Conservation (phyloP, 2,888 invertebrate species). For the Bombyx huttoni region DNA sequence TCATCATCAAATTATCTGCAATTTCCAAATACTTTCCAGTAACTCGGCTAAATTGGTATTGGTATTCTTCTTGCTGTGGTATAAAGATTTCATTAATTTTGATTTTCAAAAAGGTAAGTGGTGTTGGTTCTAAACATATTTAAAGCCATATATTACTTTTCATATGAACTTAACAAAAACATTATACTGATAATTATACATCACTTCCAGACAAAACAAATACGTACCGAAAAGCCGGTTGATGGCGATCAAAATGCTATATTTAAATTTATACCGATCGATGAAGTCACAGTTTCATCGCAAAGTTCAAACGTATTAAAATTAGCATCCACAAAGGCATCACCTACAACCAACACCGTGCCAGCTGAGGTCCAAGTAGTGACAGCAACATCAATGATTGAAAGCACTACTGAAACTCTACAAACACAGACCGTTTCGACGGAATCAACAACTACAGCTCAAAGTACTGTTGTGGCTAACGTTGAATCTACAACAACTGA, state of each 20-base stretch:
- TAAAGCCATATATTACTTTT: slow-evolving; percentile 1
- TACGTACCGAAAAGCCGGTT: slow-evolving; percentile 61
- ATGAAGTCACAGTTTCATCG: slow-evolving; percentile 46
- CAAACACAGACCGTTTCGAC: slow-evolving; percentile 26
- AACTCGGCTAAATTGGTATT: not conserved
- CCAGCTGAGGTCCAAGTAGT: slow-evolving; percentile 30
- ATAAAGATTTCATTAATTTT: slow-evolving; percentile 4
- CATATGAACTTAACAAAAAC: not conserved
- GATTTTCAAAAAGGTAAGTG: slow-evolving; percentile 38
- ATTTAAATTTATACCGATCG: slow-evolving; percentile 64
- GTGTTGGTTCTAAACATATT: slow-evolving; percentile 26
- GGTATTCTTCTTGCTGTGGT: slow-evolving; percentile 14
- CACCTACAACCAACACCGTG: slow-evolving; percentile 26
- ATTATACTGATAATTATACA: slow-evolving; percentile 15
- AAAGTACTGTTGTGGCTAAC: slow-evolving; percentile 8
- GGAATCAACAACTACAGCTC: slow-evolving; percentile 23
- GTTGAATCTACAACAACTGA: not conserved
- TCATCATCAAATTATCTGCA: slow-evolving; percentile 9
- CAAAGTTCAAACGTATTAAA: slow-evolving; percentile 58
- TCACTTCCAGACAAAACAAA: slow-evolving; percentile 67
- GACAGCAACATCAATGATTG: slow-evolving; percentile 31
- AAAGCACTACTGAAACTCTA: slow-evolving; percentile 43
- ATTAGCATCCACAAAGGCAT: slow-evolving; percentile 42
- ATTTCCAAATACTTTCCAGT: slow-evolving; percentile 5
- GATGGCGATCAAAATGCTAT: slow-evolving; percentile 47